These are phyloP conservation scores for Staurois parvus DNA, from an alignment of 2,797 vertebrate genomes.

Conservation along the genomic window DNA sequence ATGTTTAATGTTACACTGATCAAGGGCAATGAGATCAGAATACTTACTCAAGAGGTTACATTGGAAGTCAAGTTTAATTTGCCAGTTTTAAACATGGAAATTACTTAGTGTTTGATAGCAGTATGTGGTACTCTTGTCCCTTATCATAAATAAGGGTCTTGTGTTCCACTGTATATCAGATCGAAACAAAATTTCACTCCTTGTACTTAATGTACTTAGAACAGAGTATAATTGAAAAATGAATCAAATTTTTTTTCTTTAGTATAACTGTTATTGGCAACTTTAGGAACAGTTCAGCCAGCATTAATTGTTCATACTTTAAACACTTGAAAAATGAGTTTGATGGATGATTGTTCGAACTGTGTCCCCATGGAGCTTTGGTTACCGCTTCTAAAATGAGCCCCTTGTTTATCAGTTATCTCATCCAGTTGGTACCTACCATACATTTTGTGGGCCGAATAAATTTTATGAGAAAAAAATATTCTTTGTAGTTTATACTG, in stretches of 20 bases:
- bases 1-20: constrained; percentile 64
- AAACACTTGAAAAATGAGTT: constrained; percentile 47
- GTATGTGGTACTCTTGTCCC: constrained; percentile 67
- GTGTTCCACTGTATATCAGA: constrained; percentile 62
- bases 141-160: constrained; percentile 70
- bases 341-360: constrained; percentile 13
- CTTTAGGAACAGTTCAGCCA: constrained; percentile 64
- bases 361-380: constrained; percentile 37
- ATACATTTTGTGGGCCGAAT: constrained; percentile 8
- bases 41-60: constrained; percentile 62
- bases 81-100: constrained; percentile 73
- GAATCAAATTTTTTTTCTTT: constrained; percentile 70
- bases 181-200: constrained; percentile 71
- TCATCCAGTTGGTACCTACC: constrained; percentile 6
- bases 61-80: constrained; percentile 69
- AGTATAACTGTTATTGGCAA: constrained; percentile 58
- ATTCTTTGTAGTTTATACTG: constrained; percentile 1
- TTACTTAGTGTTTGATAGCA: constrained; percentile 67
- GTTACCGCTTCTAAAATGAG: constrained; percentile 25
- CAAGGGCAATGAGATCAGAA: constrained; percentile 64
- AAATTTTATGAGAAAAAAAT: not conserved
- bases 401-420: constrained; percentile 14
- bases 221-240: constrained; percentile 71
- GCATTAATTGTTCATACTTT: constrained; percentile 42
- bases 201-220: constrained; percentile 72